phyloP scores from a whole-genome alignment of 2,113 vertebrate genomes.

The Columba livia region DNA sequence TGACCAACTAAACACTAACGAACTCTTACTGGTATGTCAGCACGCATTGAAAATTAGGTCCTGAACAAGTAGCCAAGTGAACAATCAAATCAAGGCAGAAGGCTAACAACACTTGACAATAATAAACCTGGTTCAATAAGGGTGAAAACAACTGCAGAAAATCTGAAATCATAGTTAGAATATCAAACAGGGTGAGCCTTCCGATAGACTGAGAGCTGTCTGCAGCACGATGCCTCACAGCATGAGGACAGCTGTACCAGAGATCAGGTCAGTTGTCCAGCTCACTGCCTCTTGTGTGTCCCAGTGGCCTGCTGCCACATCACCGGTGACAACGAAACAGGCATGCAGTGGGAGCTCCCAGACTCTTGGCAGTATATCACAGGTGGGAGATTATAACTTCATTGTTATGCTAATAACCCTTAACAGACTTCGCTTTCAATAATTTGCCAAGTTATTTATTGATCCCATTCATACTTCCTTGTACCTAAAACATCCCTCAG shows the following conservation, averaged over 20 bases:
- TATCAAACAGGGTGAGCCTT: background rate
- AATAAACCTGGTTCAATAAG: background rate
- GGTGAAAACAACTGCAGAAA: background rate
- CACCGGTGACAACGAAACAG: background rate
- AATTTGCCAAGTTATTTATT: background rate
- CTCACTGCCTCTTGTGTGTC: background rate
- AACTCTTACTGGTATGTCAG: background rate
- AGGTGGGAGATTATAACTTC: background rate
- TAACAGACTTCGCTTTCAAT: background rate
- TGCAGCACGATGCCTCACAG: background rate
- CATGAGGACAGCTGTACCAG: rapidly evolving
- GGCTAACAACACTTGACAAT: background rate
- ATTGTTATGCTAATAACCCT: background rate
- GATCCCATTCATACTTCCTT: background rate
- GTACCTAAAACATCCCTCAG: background rate
- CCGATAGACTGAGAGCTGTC: rapidly evolving
- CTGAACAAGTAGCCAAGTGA: background rate
- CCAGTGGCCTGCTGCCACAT: background rate
- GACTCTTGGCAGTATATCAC: rapidly evolving
- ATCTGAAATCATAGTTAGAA: background rate
- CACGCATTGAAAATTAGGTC: background rate
- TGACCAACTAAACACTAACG: background rate
- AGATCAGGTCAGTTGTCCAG: background rate
- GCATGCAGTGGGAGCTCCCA: too few relatives aligned
- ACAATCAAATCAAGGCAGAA: background rate